Evolutionary conservation across 1,140 invertebrate genomes (phyloP).

Genomic region (Calliopsis andreniformis): DNA sequence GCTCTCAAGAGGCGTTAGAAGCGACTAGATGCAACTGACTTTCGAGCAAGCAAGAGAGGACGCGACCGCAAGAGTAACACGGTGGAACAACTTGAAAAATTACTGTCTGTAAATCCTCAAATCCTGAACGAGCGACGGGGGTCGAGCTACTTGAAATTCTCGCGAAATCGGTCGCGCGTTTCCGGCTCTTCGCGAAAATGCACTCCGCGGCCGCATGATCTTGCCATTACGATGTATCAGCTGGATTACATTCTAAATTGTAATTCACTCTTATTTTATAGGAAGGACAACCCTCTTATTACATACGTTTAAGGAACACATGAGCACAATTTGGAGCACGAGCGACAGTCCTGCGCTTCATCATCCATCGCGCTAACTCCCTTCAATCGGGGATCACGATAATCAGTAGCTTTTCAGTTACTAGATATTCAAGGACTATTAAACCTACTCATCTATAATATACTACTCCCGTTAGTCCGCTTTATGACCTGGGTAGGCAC

Average conservation of each 20-base stretch:
- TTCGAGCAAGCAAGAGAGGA: conserved; percentile 26
- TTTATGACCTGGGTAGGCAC: too few species aligned
- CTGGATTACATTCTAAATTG: too few species aligned
- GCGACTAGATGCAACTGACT: conserved; percentile 66
- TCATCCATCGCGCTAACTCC: conserved; percentile 35
- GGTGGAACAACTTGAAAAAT: conserved; percentile 62
- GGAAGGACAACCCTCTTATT: too few species aligned
- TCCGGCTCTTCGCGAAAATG: background rate
- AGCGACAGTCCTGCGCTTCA: conserved; percentile 6
- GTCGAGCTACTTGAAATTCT: conserved; percentile 47
- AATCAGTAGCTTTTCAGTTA: too few species aligned
- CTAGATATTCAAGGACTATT: too few species aligned
- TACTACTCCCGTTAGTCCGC: too few species aligned
- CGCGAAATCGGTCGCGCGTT: conserved; percentile 13
- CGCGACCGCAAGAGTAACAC: conserved; percentile 28
- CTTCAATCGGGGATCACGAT: conserved; percentile 26
- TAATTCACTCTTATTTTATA: too few species aligned
- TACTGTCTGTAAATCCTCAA: conserved; percentile 51
- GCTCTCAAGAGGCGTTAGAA: conserved; percentile 45
- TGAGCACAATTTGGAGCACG: conserved; percentile 15
- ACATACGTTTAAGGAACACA: conserved; percentile 29
- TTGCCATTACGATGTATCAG: too few species aligned
- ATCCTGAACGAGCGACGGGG: conserved; percentile 16
- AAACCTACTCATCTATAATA: too few species aligned
- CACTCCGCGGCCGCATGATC: background rate